Evolutionary conservation across 2,888 invertebrate species (phyloP).

Genomic region (Drosophila formosana): DNA sequence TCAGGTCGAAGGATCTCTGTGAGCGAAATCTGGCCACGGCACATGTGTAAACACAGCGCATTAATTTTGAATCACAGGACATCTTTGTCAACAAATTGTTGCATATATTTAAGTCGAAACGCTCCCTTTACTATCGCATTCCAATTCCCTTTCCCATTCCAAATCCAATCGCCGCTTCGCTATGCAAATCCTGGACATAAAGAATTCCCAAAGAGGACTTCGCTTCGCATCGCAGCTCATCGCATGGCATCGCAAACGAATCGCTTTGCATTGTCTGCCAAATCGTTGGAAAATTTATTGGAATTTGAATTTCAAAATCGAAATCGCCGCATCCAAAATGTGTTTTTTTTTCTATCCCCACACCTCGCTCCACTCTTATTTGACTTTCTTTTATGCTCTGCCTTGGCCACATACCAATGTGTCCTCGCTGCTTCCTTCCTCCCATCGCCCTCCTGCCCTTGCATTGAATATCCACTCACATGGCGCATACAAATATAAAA

Average conservation of each 20-base stretch:
- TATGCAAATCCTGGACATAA: slow-evolving; percentile 48
- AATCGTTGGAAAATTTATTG: slow-evolving; percentile 79
- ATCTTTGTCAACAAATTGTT: slow-evolving; percentile 74
- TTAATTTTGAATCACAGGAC: slow-evolving; percentile 75
- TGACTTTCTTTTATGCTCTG: slow-evolving; percentile 11
- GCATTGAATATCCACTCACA: slow-evolving; percentile 33
- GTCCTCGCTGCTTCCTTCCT: slow-evolving; percentile 15
- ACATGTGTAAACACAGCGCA: slow-evolving; percentile 70
- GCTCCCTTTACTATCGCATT: neutral
- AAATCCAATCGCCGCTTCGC: slow-evolving; percentile 33
- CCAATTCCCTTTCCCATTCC: slow-evolving; percentile 5
- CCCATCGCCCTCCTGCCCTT: neutral
- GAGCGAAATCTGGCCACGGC: slow-evolving; percentile 17
- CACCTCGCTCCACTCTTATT: neutral
- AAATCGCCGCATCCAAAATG: slow-evolving; percentile 72
- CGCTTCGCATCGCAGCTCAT: slow-evolving; percentile 8
- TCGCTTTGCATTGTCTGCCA: slow-evolving; percentile 65
- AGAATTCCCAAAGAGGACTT: slow-evolving; percentile 14
- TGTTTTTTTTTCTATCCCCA: slow-evolving; percentile 20
- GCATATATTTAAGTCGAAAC: slow-evolving; percentile 64
- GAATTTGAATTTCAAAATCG: slow-evolving; percentile 79
- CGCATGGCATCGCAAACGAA: slow-evolving; percentile 33
- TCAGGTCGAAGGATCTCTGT: neutral
- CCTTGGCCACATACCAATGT: slow-evolving; percentile 70
- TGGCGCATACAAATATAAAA: slow-evolving; percentile 67